Conservation (phyloP, 2,888 invertebrate species). For the Lasioglossum oenotherae region DNA sequence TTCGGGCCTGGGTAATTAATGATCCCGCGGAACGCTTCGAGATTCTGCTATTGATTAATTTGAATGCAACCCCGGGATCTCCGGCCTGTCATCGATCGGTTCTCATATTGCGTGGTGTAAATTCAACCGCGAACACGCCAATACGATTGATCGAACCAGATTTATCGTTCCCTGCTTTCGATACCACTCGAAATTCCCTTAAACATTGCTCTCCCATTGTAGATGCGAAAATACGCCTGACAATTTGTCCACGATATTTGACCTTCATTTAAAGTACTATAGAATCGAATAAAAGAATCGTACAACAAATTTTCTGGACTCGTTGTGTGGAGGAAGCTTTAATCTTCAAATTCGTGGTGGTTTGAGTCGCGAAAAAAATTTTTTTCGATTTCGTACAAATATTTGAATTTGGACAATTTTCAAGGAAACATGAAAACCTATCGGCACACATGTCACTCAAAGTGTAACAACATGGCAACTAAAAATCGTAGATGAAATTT, state of each 20-base stretch:
- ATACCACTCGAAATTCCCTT: neutral
- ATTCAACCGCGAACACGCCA: neutral
- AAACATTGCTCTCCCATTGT: neutral
- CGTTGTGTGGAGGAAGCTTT: neutral
- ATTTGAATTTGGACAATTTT: too few species aligned
- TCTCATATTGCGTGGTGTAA: neutral
- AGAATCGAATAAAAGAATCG: neutral
- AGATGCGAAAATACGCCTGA: neutral
- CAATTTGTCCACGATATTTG: neutral
- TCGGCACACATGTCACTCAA: too few species aligned
- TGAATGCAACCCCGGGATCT: neutral
- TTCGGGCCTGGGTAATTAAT: conserved; percentile 10
- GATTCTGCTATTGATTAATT: conserved; percentile 22
- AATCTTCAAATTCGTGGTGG: neutral
- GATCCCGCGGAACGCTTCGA: neutral
- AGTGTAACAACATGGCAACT: too few species aligned
- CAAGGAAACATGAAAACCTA: too few species aligned
- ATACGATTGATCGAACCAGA: neutral
- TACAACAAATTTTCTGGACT: neutral
- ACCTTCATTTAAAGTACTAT: neutral
- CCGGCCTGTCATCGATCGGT: neutral
- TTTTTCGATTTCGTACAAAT: too few species aligned
- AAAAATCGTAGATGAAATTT: too few species aligned
- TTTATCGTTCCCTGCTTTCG: neutral
- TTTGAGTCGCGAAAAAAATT: too few species aligned